Base-by-base conservation (phyloP, 1,140 invertebrate genomes). In the Cotesia typhae region DNA sequence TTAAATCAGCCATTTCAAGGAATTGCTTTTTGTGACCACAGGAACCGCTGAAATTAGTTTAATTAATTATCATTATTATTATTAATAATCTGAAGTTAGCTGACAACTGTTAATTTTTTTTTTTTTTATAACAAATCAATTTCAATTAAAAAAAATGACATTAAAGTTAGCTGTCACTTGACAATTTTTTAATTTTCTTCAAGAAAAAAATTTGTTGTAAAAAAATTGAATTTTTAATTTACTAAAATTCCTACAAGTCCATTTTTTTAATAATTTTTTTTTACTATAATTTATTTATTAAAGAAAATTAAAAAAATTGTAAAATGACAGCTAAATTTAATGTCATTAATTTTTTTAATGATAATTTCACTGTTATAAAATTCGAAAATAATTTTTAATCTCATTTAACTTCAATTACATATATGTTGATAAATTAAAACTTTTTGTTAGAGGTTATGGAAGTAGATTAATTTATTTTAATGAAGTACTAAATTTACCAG, bases 1-100 rank as follows among this genome's bases (percentile, higher is more conserved):
- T 90, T 73, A 83, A 80, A 73, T 87, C 80, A 70, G 88, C 87
- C 72, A 92, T 83, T 70, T 89, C 87, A 68, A 88, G 80, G 80
- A 89, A 92, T 80, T 91, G 88, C 73, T 88, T 89, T 57, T 83
- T 84, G 80, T 92, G 91, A 72, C 91, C 91, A 86, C 91, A 92
- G 36, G 85, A 84, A 61, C 88, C 89, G 83, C 89, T 90, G 79
- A 74, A 87, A 88, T 60, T 55, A 38, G 14, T 57, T 35, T 60
- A 66, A 51, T 9, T 67, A 20, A 12, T 55, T 55, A 55, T 51
- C 1, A 51, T 28, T 28, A 51, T 51, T 51, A 9, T n/a, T n/a
- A 51, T 51, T 51, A 7, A 51, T 51, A 1, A 9, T 51, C 1
- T 2, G 1, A 2, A 28, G 1, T 51, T n/a, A 51, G 4, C 12